Conservation (phyloP, 2,113 vertebrate genomes). For the Nothocercus nigrocapillus region DNA sequence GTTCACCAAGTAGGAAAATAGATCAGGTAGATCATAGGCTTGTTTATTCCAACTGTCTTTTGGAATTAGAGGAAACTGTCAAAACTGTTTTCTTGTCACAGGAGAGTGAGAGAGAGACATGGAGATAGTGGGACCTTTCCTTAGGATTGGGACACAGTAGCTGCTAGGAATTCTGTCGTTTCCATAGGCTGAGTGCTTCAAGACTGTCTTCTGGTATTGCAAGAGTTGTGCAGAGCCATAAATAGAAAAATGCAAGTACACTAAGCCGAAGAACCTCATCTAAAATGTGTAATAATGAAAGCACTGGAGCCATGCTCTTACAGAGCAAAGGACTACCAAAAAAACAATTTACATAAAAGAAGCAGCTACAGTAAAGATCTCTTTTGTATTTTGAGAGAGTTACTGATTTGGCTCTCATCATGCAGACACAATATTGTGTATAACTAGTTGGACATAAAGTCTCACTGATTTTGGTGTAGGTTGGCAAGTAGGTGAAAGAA, state of each 20-base stretch:
- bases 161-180: neutral
- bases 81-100: neutral
- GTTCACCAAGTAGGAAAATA: conserved; percentile 8
- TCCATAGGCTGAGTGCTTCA: neutral
- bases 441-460: neutral
- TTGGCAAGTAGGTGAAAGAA: neutral
- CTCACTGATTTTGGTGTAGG: neutral
- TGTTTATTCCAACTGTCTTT: neutral
- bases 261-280: neutral
- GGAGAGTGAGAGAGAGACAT: neutral
- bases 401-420: neutral
- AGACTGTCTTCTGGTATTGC: neutral
- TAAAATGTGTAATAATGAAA: neutral
- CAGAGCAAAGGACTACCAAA: neutral
- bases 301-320: fast-evolving
- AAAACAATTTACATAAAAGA: neutral
- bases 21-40: neutral
- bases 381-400: conserved; percentile 9
- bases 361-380: neutral
- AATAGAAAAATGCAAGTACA: neutral
- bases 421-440: neutral
- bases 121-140: neutral
- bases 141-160: neutral
- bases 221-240: neutral
- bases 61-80: neutral